Evolutionary conservation across 2,797 vertebrate species (phyloP), one percentile per base, ranked within the genome.

Genomic region (Crax fasciolata): DNA sequence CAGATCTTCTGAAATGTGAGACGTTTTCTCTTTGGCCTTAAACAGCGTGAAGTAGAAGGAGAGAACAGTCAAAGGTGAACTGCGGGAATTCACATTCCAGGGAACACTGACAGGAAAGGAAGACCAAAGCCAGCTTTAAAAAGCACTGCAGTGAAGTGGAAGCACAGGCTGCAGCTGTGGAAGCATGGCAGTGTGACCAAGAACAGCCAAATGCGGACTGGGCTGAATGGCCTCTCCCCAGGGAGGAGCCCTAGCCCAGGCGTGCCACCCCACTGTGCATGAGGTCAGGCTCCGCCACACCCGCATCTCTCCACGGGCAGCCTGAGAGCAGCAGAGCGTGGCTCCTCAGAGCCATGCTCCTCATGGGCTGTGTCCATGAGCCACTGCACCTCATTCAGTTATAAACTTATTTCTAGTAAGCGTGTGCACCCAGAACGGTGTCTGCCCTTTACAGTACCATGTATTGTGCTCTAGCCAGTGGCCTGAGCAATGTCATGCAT

Each of bases 21-120:
- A 44, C 67, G 66, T 70, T 35, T 74, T 66, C 83, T 94, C 94
- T 96, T 97, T 96, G 93, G 89, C 77, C 41, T 91, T 75, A 76
- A 81, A 67, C 13, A 77, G 52, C 18, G 24, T 74, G 61, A 96
- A 86, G 51, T 17, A 92, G 52, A 65, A 84, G 28, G 18, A 87
- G 20, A 86, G 48, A 90, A 94, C 67, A 93, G 79, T 92, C 59
- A 76, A 84, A 91, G 49, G 49, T 1, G 7, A 94, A 79, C 20
- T 68, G 86, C 18, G 78, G 20, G 55, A 93, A 90, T 90, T 94
- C 85, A 93, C 74, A 82, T 82, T 91, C 21, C 88, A 93, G 57
- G 57, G 77, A 87, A 65, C 23, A 75, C 11, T 49, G 74, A 87
- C 81, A 68, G 65, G 28, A 72, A 65, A 76, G 82, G 76, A 93